phyloP scores from a whole-genome alignment of 1,140 invertebrate genomes.

The Brachionus manjavacas region DNA sequence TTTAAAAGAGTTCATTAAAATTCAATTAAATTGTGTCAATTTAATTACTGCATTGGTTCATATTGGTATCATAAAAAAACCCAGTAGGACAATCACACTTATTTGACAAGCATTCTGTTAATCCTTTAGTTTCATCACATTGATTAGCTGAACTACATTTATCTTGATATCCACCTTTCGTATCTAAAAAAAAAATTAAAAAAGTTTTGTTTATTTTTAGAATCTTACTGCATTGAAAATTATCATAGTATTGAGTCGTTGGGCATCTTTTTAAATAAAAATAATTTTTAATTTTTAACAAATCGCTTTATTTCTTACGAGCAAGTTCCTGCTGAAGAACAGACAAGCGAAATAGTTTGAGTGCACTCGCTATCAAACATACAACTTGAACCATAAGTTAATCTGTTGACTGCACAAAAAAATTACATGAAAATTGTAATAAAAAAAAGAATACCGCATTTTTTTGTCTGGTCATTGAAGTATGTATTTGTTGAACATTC shows the following conservation, averaged over 20 bases:
- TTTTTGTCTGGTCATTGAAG: background rate
- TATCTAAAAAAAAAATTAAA: background rate
- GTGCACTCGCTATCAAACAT: background rate
- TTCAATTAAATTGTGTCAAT: background rate
- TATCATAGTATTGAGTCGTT: background rate
- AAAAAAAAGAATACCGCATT: background rate
- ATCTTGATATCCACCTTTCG: background rate
- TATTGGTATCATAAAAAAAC: background rate
- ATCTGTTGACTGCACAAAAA: background rate
- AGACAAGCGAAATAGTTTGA: background rate
- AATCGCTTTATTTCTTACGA: background rate
- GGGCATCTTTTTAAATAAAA: background rate
- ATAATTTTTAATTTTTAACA: background rate
- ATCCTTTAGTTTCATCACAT: constrained; percentile 1
- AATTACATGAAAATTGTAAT: background rate
- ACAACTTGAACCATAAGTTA: background rate
- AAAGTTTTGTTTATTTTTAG: background rate
- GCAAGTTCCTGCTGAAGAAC: background rate
- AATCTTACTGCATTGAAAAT: background rate
- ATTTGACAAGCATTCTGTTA: background rate
- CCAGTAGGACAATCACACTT: background rate
- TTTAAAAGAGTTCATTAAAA: background rate
- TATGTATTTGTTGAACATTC: background rate
- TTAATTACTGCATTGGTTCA: background rate
- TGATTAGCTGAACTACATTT: background rate